Conservation (phyloP, 2,113 vertebrate species). For the Psephotus haematonotus region DNA sequence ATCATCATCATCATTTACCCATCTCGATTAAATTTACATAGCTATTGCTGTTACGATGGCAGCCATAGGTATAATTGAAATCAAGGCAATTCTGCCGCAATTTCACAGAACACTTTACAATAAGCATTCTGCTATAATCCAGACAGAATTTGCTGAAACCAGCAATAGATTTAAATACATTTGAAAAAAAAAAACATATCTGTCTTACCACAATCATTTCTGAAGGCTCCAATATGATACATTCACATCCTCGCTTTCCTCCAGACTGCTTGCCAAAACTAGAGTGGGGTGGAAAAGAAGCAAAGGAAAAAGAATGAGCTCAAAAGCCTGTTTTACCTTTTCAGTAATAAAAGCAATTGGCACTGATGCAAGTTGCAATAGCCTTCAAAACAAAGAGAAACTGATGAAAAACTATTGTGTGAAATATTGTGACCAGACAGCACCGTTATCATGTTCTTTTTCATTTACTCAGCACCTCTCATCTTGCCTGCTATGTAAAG, state of each 20-base stretch:
- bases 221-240: constrained; percentile 95
- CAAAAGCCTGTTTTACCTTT: constrained; percentile 50
- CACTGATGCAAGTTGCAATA: background rate
- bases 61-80: constrained; percentile 55
- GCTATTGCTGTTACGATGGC: background rate
- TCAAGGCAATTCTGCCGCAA: constrained; percentile 50
- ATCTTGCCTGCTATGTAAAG: background rate
- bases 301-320: background rate
- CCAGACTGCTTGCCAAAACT: constrained; percentile 98
- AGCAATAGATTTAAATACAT: constrained; percentile 44
- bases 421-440: background rate
- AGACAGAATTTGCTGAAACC: constrained; percentile 45
- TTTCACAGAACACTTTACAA: constrained; percentile 48
- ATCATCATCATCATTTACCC: constrained; percentile 54
- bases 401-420: background rate
- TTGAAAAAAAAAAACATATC: background rate
- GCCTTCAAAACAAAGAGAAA: background rate
- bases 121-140: constrained; percentile 18
- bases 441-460: background rate
- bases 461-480: background rate
- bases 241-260: constrained; percentile 94
- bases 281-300: constrained; percentile 44
- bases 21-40: constrained; percentile 46
- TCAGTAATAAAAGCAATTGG: background rate
- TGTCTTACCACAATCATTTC: constrained; percentile 99